A percentile compares a stretch with the other conserved stretches of the same genome.
Evolutionary conservation across 2,113 vertebrate genomes (phyloP).

Genomic region (Fulmarus glacialis): DNA sequence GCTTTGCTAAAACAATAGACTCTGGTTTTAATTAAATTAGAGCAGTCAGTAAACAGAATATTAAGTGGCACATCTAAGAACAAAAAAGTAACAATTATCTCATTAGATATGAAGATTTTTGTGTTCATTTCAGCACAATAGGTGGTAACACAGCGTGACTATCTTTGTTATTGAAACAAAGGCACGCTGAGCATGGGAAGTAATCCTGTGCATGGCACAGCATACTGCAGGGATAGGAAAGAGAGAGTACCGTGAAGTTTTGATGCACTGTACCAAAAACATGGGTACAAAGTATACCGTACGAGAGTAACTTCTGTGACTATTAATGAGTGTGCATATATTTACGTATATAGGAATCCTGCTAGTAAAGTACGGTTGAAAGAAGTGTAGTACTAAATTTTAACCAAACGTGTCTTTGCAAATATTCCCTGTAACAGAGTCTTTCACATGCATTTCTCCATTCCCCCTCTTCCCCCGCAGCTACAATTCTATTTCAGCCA

Average conservation of each 20-base stretch:
- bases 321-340: accelerated
- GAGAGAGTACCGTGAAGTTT: not conserved
- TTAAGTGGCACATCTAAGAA: not conserved
- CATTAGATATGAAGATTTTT: not conserved
- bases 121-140: not conserved
- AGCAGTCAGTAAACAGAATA: not conserved
- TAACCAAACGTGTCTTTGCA: not conserved
- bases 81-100: not conserved
- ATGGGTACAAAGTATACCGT: accelerated
- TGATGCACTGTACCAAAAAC: not conserved
- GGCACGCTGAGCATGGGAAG: not conserved
- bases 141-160: not conserved
- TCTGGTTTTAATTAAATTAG: not conserved
- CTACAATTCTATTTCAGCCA: not conserved
- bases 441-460: accelerated
- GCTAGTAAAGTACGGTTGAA: not conserved
- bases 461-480: not conserved
- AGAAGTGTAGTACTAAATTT: not conserved
- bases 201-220: not conserved
- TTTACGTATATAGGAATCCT: not conserved
- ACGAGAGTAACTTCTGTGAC: not conserved
- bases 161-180: not conserved
- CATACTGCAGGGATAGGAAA: accelerated
- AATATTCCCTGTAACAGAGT: not conserved
- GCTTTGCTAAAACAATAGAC: not conserved